Evolutionary conservation across 2,797 vertebrate genomes (phyloP).

Genomic region (Melanotaenia nigrans): DNA sequence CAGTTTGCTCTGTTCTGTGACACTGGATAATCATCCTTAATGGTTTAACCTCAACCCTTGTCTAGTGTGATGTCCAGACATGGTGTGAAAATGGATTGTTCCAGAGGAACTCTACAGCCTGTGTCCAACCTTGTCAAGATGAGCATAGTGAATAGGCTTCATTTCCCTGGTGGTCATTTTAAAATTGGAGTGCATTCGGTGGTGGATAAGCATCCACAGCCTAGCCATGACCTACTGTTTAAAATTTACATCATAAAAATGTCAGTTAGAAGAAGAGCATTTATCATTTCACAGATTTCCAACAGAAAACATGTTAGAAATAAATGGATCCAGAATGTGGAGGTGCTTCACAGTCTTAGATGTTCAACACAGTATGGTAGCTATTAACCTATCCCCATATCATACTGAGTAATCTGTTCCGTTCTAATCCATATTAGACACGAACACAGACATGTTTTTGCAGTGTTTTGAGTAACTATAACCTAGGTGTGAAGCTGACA

Average conservation of each 20-base stretch:
- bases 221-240: slow-evolving; percentile 47
- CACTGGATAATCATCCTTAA: slow-evolving; percentile 20
- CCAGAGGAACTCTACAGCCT: slow-evolving; percentile 43
- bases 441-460: slow-evolving; percentile 1
- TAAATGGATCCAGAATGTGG: slow-evolving; percentile 42
- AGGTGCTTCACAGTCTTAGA: slow-evolving; percentile 16
- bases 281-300: slow-evolving; percentile 45
- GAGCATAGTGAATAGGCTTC: slow-evolving; percentile 38
- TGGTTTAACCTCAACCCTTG: background rate
- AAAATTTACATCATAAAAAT: slow-evolving; percentile 59
- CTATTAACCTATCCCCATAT: background rate
- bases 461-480: slow-evolving; percentile 25
- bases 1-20: slow-evolving; percentile 11
- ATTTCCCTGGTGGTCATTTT: slow-evolving; percentile 54
- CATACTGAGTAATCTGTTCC: background rate
- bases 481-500: slow-evolving; percentile 29
- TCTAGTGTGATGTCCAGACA: slow-evolving; percentile 32
- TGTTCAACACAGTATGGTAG: slow-evolving; percentile 18
- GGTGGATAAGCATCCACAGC: slow-evolving; percentile 43
- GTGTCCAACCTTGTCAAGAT: slow-evolving; percentile 63
- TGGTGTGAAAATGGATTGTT: slow-evolving; percentile 55
- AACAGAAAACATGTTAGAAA: slow-evolving; percentile 46
- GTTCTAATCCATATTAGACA: slow-evolving; percentile 2
- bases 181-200: slow-evolving; percentile 38
- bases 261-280: slow-evolving; percentile 53